phyloP scores from a whole-genome alignment of 2,113 vertebrate species.

The Campylomormyrus tamandua region DNA sequence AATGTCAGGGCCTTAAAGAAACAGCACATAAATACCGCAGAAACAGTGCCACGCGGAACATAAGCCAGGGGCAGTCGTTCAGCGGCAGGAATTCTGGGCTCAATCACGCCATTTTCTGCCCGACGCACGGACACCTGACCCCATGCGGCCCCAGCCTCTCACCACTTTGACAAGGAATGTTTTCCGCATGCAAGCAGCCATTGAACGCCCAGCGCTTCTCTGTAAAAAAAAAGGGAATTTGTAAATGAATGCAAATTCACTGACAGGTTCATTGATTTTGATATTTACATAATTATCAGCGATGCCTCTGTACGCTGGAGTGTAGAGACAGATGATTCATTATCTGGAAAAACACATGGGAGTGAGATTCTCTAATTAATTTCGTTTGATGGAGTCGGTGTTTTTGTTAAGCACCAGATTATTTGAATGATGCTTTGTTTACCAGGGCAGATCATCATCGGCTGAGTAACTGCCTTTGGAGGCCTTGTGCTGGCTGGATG shows the following conservation, averaged over 20 bases:
- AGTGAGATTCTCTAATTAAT: conserved; percentile 65
- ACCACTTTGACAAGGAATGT: not conserved
- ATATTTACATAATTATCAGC: conserved; percentile 67
- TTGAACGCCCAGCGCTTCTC: conserved; percentile 9
- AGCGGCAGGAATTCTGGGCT: not conserved
- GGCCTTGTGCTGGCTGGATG: not conserved
- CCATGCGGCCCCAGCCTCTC: not conserved
- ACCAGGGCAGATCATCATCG: conserved; percentile 39
- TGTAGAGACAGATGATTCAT: conserved; percentile 64
- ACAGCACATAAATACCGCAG: not conserved
- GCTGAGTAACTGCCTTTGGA: conserved; percentile 36
- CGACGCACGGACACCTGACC: not conserved
- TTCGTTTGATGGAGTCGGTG: conserved; percentile 62
- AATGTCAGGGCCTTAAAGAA: not conserved
- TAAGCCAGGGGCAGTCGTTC: not conserved
- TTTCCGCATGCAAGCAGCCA: not conserved
- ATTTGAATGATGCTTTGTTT: conserved; percentile 59
- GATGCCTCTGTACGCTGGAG: conserved; percentile 54
- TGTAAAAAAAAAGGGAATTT: conserved; percentile 15
- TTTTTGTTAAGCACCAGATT: conserved; percentile 58
- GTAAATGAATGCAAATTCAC: conserved; percentile 39
- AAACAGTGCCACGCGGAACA: not conserved
- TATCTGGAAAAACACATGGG: conserved; percentile 65
- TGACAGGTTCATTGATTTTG: conserved; percentile 56
- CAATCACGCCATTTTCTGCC: not conserved